Base-by-base conservation (phyloP, 2,797 vertebrate genomes). In the Synanceia verrucosa region DNA sequence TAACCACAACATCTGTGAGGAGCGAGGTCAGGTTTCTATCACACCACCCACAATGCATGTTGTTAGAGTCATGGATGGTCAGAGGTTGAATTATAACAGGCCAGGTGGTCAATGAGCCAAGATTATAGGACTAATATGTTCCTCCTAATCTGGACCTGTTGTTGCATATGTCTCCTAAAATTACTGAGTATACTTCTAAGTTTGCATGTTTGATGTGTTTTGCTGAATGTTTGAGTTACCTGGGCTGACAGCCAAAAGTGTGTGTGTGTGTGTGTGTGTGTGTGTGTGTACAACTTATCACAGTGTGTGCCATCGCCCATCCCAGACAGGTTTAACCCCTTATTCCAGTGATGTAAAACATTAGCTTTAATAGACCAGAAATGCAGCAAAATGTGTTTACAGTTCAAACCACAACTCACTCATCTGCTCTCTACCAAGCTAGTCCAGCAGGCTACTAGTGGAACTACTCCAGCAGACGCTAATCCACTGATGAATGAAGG, bases 1-100 rank as follows among this genome's bases (percentile, higher is more conserved):
- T 78, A 67, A 81, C 81, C 90, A 69, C 78, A 85, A 83, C 82
- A 85, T 89, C 90, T 90, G 81, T 58, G 61, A 62, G 51, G 46
- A 86, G 70, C 9, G 14, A 63, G 75, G 56, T 86, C 82, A 47
- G 51, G 70, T 83, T 87, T 73, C 83, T 62, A 24, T 67, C 64
- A 39, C 83, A 80, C 85, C 84, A 84, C 81, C 70, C 79, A 81
- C 78, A 75, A 79, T 26, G 82, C 62, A 33, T 53, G 59, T 18
- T 70, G 48, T 66, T 68, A 7, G 55, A 53, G 63, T 52, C 64
- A 4, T 16, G 8, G 60, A 41, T 28, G 52, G 36, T 36, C 12
- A 56, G 29, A 53, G 53, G 59, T 61, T 69, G 64, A 33, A 53
- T 53, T 12, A n/a, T 19, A 81, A 62, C 59, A 63, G 41, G 56